Base-by-base conservation (phyloP, 1,140 invertebrate species). In the Cherax quadricarinatus region DNA sequence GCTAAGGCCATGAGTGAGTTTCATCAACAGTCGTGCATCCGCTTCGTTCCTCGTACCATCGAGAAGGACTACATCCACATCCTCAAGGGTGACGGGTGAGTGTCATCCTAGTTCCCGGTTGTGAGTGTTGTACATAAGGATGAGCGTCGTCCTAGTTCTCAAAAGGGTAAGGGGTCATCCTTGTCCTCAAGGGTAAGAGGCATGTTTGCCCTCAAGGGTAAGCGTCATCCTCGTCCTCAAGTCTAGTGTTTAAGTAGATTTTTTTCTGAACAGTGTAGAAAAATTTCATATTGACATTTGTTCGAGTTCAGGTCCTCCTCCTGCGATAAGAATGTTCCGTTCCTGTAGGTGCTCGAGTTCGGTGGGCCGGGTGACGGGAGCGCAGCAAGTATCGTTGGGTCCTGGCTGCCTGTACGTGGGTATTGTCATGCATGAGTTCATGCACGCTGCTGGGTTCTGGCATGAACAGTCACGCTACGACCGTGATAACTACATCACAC, bases 391-490 rank as follows among this genome's bases (percentile, higher is more conserved):
- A 30, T 95, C 95, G 0, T 93, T 96, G 9, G 96, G 95, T 0
- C 97, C 97, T 1, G 97, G 97, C 2, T 98, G 98, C 94, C 95
- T 98, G 0, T 94, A 94, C 66, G 95, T 95, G 2, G 97, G 97
- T 92, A 94, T 94, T 30, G 94, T 94, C 70, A 92, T 94, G 49
- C 95, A 95, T 90, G 95, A 96, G 92, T 94, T 96, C 21, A 95
- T 95, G 62, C 95, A 96, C 91, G 94, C 95, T 0, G 94, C 95
- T 60, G 95, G 95, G 14, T 95, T 94, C 90, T 93, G 90, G 84
- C 94, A 94, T 90, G 94, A 94, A 73, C 94, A 94, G 73, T 93
- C 92, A 9, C 92, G 94, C 41, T 90, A 91, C 10, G 94, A 94
- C 86, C 86, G 94, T n/a, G 94, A 95, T 80, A 84, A 94, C 48